A percentile compares a stretch with the other conserved stretches of the same genome.
These are phyloP conservation scores for Gymnocephalus cernua DNA, from an alignment of 2,113 vertebrate species.

Conservation along the genomic window DNA sequence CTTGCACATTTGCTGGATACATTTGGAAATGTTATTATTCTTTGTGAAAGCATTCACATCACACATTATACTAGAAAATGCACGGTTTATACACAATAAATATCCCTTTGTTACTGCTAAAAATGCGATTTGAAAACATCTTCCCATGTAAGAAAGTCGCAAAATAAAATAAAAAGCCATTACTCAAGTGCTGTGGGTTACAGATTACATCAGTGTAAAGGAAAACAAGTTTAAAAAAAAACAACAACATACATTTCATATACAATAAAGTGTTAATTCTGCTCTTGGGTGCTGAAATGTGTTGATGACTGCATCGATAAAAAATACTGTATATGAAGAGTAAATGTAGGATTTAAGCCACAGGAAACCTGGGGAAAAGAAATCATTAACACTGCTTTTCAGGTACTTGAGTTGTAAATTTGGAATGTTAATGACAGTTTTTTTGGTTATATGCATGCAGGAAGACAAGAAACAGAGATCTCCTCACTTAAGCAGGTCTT, in stretches of 20 bases:
- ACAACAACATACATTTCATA: conserved; percentile 45
- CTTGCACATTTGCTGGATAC: conserved; percentile 14
- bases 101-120: conserved; percentile 65
- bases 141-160: conserved; percentile 25
- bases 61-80: conserved; percentile 38
- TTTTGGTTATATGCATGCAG: conserved; percentile 7
- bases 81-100: conserved; percentile 71
- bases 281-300: neutral
- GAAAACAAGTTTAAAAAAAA: conserved; percentile 7
- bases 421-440: neutral
- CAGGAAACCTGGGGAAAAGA: neutral
- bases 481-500: neutral
- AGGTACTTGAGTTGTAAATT: neutral
- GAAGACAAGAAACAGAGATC: neutral
- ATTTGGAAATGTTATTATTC: conserved; percentile 21
- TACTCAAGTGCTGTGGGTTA: conserved; percentile 54
- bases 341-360: neutral
- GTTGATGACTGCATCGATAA: neutral
- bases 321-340: conserved; percentile 1
- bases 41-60: conserved; percentile 31
- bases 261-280: conserved; percentile 13
- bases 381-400: conserved; percentile 11
- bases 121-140: conserved; percentile 42
- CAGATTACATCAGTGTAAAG: conserved; percentile 43
- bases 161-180: conserved; percentile 24